A percentile compares a stretch with the other conserved stretches of the same genome.
Conservation (phyloP, 2,888 invertebrate genomes). For the Schizaphis graminum region DNA sequence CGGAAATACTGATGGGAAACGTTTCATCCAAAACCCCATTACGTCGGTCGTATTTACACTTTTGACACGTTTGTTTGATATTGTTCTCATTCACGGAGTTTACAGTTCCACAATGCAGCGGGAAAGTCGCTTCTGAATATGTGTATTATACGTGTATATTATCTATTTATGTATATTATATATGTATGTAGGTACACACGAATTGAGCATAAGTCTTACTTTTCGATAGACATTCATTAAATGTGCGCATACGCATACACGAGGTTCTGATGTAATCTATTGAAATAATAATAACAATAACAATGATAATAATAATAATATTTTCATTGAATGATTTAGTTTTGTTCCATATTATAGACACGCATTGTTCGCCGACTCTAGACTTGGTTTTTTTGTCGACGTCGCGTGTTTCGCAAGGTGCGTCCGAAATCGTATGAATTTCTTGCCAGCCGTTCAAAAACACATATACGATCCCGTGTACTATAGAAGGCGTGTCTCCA, state of each 20-base stretch:
- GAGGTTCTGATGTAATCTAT: conserved; percentile 2
- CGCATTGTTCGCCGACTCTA: background rate
- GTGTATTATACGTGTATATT: background rate
- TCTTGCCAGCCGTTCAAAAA: background rate
- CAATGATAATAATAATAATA: background rate
- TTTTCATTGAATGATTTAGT: background rate
- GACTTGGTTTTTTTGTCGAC: background rate
- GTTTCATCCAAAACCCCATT: background rate
- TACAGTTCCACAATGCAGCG: background rate
- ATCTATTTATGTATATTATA: background rate
- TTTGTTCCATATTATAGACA: conserved; percentile 14
- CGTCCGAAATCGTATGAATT: conserved; percentile 1
- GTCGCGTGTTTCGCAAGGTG: background rate
- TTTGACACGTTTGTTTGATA: background rate
- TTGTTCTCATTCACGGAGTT: background rate
- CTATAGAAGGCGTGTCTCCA: background rate
- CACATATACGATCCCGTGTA: background rate
- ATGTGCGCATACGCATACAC: background rate
- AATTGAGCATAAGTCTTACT: background rate
- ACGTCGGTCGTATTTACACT: background rate
- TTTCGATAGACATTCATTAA: conserved; percentile 8
- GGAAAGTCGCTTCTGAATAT: background rate
- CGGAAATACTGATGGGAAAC: background rate
- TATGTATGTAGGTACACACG: background rate
- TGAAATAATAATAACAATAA: background rate